phyloP scores from a whole-genome alignment of 1,140 invertebrate species.

The Amyelois transitella region DNA sequence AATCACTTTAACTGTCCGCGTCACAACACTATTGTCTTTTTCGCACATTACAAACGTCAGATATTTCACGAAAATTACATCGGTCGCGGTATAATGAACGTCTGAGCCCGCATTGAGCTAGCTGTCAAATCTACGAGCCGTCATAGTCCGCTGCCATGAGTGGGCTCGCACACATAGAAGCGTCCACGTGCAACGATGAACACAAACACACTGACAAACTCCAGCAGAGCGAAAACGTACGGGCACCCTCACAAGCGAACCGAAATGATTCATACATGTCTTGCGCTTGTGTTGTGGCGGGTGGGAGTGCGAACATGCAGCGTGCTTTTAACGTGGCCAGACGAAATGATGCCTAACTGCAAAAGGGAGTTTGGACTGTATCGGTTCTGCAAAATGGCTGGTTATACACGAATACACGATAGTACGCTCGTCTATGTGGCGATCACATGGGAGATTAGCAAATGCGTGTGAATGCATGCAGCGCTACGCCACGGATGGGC shows the following conservation, averaged over 20 bases:
- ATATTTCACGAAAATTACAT: conserved; percentile 64
- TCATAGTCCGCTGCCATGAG: conserved; percentile 72
- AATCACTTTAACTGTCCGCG: conserved; percentile 17
- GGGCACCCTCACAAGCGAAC: conserved; percentile 47
- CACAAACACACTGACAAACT: conserved; percentile 66
- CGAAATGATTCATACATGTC: conserved; percentile 59
- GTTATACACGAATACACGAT: conserved; percentile 49
- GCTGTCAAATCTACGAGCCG: conserved; percentile 74
- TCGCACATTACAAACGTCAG: conserved; percentile 51
- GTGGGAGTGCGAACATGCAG: conserved; percentile 73
- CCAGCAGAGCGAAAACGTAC: conserved; percentile 57
- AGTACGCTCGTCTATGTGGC: conserved; percentile 57
- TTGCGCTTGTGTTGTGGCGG: conserved; percentile 57
- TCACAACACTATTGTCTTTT: conserved; percentile 40
- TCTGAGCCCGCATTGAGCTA: conserved; percentile 74
- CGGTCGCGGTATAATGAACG: conserved; percentile 67
- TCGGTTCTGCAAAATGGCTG: conserved; percentile 67
- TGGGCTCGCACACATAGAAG: conserved; percentile 53
- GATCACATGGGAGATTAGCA: conserved; percentile 70
- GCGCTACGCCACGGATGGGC: conserved; percentile 56
- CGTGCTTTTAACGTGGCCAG: conserved; percentile 68
- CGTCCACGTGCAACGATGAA: conserved; percentile 44
- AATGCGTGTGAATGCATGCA: conserved; percentile 69
- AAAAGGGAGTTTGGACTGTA: conserved; percentile 55
- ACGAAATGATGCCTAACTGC: conserved; percentile 67